phyloP scores from a whole-genome alignment of 1,140 invertebrate genomes.

The Rhizoglyphus robini region DNA sequence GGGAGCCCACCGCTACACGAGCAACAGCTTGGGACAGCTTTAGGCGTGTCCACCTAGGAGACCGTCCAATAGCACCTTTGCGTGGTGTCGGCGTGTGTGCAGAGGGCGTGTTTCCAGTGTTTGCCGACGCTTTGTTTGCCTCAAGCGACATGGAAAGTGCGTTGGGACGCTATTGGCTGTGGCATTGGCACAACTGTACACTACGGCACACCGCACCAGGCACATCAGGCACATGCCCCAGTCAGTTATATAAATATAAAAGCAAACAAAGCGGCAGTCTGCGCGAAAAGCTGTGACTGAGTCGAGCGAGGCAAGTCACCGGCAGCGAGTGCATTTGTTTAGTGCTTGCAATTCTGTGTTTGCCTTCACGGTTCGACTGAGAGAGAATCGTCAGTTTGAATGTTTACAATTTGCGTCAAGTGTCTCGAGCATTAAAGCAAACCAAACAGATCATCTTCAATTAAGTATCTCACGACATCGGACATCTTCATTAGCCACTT shows the following conservation, averaged over 20 bases:
- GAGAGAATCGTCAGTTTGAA: slow-evolving; percentile 2
- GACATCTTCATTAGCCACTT: slow-evolving; percentile 1
- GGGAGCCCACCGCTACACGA: background rate
- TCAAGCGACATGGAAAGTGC: background rate
- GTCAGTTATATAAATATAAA: background rate
- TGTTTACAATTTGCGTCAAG: slow-evolving; percentile 14
- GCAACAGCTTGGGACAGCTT: too few species aligned
- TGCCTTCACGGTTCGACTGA: slow-evolving; percentile 5
- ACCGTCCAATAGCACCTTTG: too few species aligned
- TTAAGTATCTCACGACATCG: background rate
- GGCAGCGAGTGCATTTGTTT: background rate
- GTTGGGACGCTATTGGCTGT: background rate
- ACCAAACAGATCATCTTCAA: slow-evolving; percentile 12
- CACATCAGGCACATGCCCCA: slow-evolving; percentile 2
- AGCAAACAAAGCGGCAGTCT: slow-evolving; percentile 1
- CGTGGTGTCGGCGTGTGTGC: too few species aligned
- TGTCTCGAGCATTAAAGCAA: slow-evolving; percentile 11
- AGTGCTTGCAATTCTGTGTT: slow-evolving; percentile 1
- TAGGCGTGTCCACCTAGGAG: too few species aligned
- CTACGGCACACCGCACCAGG: background rate
- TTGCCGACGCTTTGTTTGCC: background rate
- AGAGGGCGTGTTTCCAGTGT: background rate
- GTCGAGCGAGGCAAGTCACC: background rate
- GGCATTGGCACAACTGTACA: background rate
- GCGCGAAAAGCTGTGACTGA: background rate